phyloP scores from a whole-genome alignment of 2,113 vertebrate genomes.

The Amblyornis subalaris region DNA sequence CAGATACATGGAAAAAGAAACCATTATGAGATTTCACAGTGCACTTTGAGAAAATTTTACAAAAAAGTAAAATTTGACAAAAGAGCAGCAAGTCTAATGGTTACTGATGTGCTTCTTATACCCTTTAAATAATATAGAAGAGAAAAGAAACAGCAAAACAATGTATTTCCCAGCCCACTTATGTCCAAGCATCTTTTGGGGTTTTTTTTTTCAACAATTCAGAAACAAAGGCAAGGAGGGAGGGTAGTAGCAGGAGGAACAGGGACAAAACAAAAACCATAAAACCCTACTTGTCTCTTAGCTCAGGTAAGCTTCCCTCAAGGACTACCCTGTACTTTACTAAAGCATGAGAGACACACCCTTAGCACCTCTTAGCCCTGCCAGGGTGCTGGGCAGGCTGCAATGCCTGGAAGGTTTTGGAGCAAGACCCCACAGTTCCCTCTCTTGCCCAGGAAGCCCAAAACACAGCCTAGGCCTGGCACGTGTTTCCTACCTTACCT shows the following conservation, averaged over 20 bases:
- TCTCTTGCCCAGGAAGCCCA: neutral
- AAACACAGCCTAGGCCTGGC: neutral
- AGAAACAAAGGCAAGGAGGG: neutral
- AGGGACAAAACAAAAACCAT: accelerated
- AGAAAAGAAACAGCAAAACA: neutral
- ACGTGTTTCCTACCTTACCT: neutral
- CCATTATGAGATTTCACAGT: neutral
- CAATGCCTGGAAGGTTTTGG: neutral
- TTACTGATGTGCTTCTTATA: neutral
- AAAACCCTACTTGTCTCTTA: neutral
- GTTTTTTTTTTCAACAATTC: accelerated
- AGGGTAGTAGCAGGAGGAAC: accelerated
- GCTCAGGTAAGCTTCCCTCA: neutral
- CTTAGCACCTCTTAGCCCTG: neutral
- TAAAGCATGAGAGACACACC: neutral
- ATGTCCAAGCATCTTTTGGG: neutral
- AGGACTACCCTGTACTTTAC: neutral
- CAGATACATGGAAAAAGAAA: neutral
- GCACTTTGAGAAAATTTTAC: neutral
- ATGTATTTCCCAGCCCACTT: neutral
- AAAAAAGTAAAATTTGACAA: neutral
- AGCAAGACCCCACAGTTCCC: accelerated
- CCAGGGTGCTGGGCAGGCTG: neutral
- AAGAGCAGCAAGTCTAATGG: neutral
- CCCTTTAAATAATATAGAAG: neutral